phyloP scores from a whole-genome alignment of 2,888 invertebrate genomes.

The Cyclophora punctaria region DNA sequence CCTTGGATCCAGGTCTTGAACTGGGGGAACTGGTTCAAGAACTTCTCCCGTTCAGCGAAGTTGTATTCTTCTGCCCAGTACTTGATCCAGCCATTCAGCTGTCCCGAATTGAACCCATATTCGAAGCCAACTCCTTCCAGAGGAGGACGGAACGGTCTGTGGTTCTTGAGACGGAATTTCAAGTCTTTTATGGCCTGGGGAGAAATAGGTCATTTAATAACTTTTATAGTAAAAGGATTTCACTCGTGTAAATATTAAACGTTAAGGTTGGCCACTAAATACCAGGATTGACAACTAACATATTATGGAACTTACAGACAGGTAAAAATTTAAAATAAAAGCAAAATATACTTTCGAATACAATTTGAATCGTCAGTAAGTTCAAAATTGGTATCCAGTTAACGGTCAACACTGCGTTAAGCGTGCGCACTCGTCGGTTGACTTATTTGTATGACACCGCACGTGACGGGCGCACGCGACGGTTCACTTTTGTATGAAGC shows the following conservation, averaged over 20 bases:
- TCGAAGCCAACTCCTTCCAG: constrained; percentile 82
- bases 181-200: constrained; percentile 49
- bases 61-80: constrained; percentile 88
- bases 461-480: too few relatives aligned
- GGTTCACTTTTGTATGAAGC: too few relatives aligned
- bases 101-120: constrained; percentile 86
- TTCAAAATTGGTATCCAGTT: too few relatives aligned
- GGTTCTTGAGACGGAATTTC: constrained; percentile 37
- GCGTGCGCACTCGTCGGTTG: too few relatives aligned
- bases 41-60: constrained; percentile 74
- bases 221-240: not conserved
- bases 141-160: constrained; percentile 60
- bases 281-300: too few relatives aligned
- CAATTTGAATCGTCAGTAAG: too few relatives aligned
- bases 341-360: too few relatives aligned
- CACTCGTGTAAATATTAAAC: not conserved
- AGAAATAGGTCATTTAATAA: not conserved
- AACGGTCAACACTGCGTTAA: too few relatives aligned
- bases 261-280: not conserved
- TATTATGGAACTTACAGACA: too few relatives aligned
- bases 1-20: constrained; percentile 85
- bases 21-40: constrained; percentile 83
- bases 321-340: too few relatives aligned
- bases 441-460: too few relatives aligned
- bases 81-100: constrained; percentile 77